phyloP scores from a whole-genome alignment of 2,888 invertebrate species.

The Yponomeuta plumbellus region DNA sequence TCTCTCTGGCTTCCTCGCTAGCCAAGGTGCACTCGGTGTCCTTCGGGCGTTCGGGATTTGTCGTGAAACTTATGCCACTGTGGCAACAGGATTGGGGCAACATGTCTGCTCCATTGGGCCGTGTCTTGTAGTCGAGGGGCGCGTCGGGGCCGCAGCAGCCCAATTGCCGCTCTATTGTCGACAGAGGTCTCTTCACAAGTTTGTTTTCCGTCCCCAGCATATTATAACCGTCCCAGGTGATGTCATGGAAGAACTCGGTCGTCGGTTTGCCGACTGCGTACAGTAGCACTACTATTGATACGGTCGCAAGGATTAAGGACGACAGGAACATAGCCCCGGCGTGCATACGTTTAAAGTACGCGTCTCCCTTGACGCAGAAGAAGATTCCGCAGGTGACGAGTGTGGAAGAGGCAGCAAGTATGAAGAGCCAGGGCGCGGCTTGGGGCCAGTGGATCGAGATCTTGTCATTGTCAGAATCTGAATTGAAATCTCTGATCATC shows the following conservation, averaged over 20 bases:
- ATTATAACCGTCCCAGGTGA: conserved; percentile 60
- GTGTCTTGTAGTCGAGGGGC: conserved; percentile 60
- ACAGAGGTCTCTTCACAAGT: conserved; percentile 42
- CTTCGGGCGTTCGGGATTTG: conserved; percentile 34
- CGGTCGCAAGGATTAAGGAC: conserved; percentile 38
- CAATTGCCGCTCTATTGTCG: conserved; percentile 50
- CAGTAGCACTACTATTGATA: conserved; percentile 47
- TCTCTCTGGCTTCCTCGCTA: conserved; percentile 60
- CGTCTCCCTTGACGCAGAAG: conserved; percentile 48
- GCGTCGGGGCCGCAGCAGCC: conserved; percentile 64
- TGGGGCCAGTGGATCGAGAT: conserved; percentile 68
- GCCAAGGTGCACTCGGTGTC: conserved; percentile 51
- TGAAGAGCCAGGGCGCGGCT: conserved; percentile 63
- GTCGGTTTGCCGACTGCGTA: conserved; percentile 53
- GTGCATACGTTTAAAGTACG: conserved; percentile 42
- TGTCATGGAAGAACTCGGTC: conserved; percentile 56
- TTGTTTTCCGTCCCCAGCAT: conserved; percentile 37
- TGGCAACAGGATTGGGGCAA: conserved; percentile 66
- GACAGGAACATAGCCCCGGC: conserved; percentile 40
- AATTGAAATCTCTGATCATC: too few species aligned
- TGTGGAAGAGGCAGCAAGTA: conserved; percentile 49
- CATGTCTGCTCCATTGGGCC: conserved; percentile 37
- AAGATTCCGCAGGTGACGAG: conserved; percentile 52
- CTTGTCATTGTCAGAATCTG: conserved; percentile 63
- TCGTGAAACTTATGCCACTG: conserved; percentile 53